Evolutionary conservation across 2,888 invertebrate genomes (phyloP).

Genomic region (Drosophila multiciliata): DNA sequence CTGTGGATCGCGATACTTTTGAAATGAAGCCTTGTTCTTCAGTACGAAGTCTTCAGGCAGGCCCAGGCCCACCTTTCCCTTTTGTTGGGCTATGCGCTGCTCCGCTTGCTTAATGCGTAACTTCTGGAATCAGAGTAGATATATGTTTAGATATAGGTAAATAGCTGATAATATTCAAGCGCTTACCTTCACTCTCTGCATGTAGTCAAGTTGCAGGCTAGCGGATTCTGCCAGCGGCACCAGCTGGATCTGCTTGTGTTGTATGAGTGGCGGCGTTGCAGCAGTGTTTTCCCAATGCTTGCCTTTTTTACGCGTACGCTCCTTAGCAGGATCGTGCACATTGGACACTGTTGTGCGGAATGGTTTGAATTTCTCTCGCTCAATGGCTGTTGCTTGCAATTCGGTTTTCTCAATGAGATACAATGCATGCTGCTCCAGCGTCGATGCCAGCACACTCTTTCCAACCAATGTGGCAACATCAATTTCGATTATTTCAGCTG

Average conservation of each 20-base stretch:
- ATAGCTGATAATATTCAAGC: neutral
- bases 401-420: constrained; percentile 82
- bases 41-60: constrained; percentile 66
- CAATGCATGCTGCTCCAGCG: constrained; percentile 79
- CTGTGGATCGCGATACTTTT: constrained; percentile 71
- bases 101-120: constrained; percentile 81
- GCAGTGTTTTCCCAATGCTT: constrained; percentile 84
- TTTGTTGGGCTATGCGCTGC: constrained; percentile 72
- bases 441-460: constrained; percentile 15
- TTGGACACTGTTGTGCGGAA: constrained; percentile 83
- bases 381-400: constrained; percentile 25
- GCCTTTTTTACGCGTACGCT: constrained; percentile 77
- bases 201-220: constrained; percentile 78
- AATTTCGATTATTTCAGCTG: constrained; percentile 67
- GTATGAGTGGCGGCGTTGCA: constrained; percentile 83
- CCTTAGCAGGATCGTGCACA: constrained; percentile 83
- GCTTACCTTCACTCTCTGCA: constrained; percentile 79
- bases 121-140: constrained; percentile 55
- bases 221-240: constrained; percentile 82
- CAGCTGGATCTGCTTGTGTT: constrained; percentile 76
- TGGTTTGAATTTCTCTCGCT: constrained; percentile 81
- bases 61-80: constrained; percentile 33
- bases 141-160: neutral
- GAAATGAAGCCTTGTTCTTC: constrained; percentile 75
- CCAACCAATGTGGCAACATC: constrained; percentile 61